Evolutionary conservation across 35 echinoderm and acorn worm genomes (phyloP).

Genomic region (Amphiura filiformis): DNA sequence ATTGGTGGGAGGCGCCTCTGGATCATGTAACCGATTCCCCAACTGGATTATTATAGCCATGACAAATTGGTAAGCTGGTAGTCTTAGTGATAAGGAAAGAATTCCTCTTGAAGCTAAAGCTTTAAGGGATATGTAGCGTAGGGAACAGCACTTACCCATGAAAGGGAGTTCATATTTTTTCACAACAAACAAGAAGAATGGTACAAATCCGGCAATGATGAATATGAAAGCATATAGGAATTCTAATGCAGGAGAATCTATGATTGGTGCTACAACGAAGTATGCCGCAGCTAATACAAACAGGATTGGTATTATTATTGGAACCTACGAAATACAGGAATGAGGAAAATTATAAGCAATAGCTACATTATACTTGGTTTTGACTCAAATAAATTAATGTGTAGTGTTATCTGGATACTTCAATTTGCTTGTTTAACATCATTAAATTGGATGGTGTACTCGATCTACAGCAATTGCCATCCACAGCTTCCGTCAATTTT

Average conservation of each 20-base stretch:
- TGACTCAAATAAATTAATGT: neutral
- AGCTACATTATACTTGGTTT: neutral
- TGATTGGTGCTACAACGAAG: neutral
- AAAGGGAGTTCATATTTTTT: neutral
- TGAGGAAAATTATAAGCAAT: neutral
- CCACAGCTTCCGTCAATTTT: no score
- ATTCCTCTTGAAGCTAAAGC: no score
- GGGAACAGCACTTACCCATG: conserved; percentile 5
- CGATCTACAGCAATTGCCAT: no score
- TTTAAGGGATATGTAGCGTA: neutral
- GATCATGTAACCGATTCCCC: no score
- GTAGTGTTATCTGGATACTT: neutral
- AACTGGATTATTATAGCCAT: no score
- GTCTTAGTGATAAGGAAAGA: no score
- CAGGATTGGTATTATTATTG: neutral
- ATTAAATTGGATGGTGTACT: no score
- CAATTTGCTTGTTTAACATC: no score
- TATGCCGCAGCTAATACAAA: neutral
- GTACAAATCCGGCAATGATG: neutral
- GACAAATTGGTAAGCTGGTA: no score
- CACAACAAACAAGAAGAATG: neutral
- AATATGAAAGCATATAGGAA: neutral
- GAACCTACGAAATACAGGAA: neutral
- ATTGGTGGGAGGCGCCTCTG: no score
- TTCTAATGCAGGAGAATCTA: neutral